A percentile compares a stretch with the other conserved stretches of the same genome.
These are phyloP conservation scores for Drosophila imparisetae DNA, from an alignment of 2,888 invertebrate species.

Conservation along the genomic window DNA sequence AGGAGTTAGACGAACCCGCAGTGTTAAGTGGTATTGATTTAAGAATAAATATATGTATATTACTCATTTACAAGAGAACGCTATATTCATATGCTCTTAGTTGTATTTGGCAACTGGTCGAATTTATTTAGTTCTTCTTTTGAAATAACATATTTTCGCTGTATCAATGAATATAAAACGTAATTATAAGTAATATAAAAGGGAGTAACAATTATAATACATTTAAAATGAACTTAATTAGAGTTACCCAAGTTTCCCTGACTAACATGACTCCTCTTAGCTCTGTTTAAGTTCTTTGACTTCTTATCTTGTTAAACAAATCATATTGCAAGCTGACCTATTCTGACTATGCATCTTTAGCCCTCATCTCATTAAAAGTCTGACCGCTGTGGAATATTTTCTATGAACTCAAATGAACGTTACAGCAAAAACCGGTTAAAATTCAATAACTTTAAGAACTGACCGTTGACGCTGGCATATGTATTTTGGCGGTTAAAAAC, in stretches of 20 bases:
- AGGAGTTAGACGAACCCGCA: not conserved
- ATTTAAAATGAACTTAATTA: not conserved
- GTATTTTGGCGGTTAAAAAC: slow-evolving; percentile 50
- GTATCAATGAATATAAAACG: not conserved
- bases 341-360: not conserved
- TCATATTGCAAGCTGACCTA: slow-evolving; percentile 25
- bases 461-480: slow-evolving; percentile 28
- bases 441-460: slow-evolving; percentile 19
- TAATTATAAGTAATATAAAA: not conserved
- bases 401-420: slow-evolving; percentile 11
- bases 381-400: slow-evolving; percentile 26
- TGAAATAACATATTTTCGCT: too few relatives aligned
- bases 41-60: not conserved
- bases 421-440: slow-evolving; percentile 42
- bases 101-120: not conserved
- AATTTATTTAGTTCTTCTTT: not conserved
- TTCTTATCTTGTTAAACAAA: slow-evolving; percentile 1
- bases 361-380: slow-evolving; percentile 1
- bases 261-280: not conserved
- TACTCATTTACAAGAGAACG: not conserved
- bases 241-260: not conserved
- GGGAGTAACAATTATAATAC: not conserved
- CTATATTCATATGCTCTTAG: not conserved
- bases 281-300: not conserved
- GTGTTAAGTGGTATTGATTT: not conserved